phyloP scores from a whole-genome alignment of 2,797 vertebrate genomes.

The Delichon dasypus region DNA sequence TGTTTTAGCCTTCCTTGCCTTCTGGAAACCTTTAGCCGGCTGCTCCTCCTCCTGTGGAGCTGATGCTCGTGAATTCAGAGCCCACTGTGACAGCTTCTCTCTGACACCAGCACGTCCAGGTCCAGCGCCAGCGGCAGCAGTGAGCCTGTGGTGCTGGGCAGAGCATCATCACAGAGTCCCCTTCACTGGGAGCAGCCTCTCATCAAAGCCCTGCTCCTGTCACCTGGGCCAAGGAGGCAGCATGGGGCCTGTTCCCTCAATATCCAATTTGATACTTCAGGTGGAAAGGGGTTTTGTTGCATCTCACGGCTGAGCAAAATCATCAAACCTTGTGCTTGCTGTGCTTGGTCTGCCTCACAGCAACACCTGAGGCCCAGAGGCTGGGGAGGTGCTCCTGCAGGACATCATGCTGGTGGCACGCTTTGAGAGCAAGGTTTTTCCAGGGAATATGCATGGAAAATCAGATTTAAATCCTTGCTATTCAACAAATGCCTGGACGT shows the following conservation, averaged over 20 bases:
- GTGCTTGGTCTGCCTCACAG: neutral
- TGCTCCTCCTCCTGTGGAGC: neutral
- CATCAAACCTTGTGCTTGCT: neutral
- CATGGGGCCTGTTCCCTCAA: neutral
- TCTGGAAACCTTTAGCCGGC: neutral
- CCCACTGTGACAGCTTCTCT: neutral
- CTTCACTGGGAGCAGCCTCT: neutral
- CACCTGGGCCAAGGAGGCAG: neutral
- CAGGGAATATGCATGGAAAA: neutral
- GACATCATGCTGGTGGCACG: neutral
- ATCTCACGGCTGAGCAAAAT: neutral
- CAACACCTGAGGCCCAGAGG: accelerated
- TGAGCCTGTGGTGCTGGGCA: accelerated
- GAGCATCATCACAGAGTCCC: neutral
- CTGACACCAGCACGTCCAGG: neutral
- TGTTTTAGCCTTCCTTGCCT: neutral
- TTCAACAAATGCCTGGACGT: neutral
- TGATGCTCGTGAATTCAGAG: conserved; percentile 17
- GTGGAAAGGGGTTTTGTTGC: neutral
- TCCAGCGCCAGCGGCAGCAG: neutral
- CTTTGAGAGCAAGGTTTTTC: neutral
- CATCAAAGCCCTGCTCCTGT: neutral
- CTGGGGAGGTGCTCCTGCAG: neutral
- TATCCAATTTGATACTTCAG: neutral
- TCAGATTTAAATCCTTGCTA: neutral